Conservation (phyloP, 2,113 vertebrate species). For the Rhinogobius similis region DNA sequence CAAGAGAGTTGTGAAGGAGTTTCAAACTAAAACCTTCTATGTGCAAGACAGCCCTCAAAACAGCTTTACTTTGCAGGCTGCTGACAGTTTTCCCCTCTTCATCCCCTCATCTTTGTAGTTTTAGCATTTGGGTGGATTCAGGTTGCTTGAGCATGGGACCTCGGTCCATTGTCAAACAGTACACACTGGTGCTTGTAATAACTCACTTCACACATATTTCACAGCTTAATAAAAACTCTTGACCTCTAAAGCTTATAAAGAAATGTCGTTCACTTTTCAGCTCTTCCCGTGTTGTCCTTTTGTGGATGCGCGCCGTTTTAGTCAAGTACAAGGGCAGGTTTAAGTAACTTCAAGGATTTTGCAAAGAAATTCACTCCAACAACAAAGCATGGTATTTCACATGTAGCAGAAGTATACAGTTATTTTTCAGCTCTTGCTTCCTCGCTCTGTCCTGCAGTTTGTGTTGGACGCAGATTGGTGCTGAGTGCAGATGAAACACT, state of each 20-base stretch:
- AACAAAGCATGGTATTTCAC: not conserved
- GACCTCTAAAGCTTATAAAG: not conserved
- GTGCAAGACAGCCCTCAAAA: too few species aligned
- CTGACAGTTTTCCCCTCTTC: too few species aligned
- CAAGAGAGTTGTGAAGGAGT: too few species aligned
- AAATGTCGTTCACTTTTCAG: not conserved
- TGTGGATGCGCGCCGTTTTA: not conserved
- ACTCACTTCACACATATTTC: not conserved
- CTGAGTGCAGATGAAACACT: slow-evolving; percentile 24
- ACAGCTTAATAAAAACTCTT: not conserved
- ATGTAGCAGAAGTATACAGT: not conserved
- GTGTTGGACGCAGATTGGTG: slow-evolving; percentile 1
- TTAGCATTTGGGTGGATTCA: too few species aligned
- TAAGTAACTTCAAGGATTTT: slow-evolving; percentile 2
- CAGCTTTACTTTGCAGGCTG: too few species aligned
- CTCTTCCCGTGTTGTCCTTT: not conserved
- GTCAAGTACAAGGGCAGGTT: not conserved
- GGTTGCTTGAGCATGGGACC: too few species aligned
- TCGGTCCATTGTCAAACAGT: too few species aligned
- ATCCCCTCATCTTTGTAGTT: too few species aligned
- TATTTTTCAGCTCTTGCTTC: slow-evolving; percentile 8
- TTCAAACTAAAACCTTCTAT: too few species aligned
- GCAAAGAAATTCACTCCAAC: not conserved
- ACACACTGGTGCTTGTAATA: too few species aligned
- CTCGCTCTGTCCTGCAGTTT: not conserved